Evolutionary conservation across 2,113 vertebrate genomes (phyloP).

Genomic region (Apistogramma diplotaenia): DNA sequence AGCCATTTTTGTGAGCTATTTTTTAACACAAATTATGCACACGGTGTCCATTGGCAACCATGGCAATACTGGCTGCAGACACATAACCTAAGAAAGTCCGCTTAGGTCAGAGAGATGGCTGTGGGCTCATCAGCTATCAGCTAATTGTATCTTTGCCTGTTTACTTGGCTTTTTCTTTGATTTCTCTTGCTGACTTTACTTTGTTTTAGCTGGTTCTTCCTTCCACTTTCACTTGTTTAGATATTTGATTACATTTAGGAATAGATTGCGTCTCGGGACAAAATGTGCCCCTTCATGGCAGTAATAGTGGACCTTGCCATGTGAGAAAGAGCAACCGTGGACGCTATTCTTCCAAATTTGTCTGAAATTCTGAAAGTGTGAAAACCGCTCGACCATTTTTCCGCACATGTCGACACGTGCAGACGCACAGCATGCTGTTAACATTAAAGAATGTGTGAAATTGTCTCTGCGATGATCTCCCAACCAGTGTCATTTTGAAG

Average conservation of each 20-base stretch:
- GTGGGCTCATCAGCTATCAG: neutral
- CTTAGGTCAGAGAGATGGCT: neutral
- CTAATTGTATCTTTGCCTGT: neutral
- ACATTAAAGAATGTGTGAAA: slow-evolving; percentile 49
- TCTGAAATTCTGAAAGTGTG: neutral
- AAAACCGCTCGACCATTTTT: neutral
- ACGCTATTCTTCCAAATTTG: fast-evolving
- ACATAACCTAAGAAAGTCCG: neutral
- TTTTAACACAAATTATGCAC: neutral
- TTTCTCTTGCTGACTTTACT: neutral
- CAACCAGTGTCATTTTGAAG: slow-evolving; percentile 36
- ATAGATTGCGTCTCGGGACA: neutral
- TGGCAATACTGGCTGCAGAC: neutral
- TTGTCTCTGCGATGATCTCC: slow-evolving; percentile 16
- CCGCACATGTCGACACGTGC: slow-evolving; percentile 23
- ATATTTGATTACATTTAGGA: neutral
- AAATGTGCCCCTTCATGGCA: neutral
- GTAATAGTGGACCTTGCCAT: neutral
- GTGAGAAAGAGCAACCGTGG: neutral
- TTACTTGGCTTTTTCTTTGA: neutral
- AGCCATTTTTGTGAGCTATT: neutral
- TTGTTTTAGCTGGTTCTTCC: neutral
- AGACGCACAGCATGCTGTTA: neutral
- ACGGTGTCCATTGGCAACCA: neutral
- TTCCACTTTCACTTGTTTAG: neutral